A percentile compares a stretch with the other conserved stretches of the same genome.
Evolutionary conservation across 1,140 invertebrate species (phyloP).

Genomic region (Aphis craccivora): DNA sequence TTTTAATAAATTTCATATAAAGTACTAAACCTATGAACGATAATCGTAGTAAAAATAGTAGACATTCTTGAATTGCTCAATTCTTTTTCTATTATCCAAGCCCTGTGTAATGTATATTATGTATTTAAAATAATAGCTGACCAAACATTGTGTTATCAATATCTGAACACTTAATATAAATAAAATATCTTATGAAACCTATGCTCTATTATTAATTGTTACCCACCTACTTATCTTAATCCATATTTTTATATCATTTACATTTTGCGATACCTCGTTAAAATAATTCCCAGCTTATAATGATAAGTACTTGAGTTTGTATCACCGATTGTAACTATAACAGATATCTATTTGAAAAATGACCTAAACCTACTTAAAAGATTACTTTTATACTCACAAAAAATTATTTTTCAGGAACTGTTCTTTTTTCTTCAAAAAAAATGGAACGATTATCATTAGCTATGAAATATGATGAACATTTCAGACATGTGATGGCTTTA

Average conservation of each 20-base stretch:
- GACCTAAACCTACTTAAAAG: background rate
- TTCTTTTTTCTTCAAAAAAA: background rate
- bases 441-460: slow-evolving; percentile 33
- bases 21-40: background rate
- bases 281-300: background rate
- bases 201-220: background rate
- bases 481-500: slow-evolving; percentile 43
- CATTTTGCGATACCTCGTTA: background rate
- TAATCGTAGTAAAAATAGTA: background rate
- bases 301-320: background rate
- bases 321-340: background rate
- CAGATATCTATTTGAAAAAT: background rate
- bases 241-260: background rate
- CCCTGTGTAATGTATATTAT: background rate
- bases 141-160: background rate
- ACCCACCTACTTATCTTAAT: background rate
- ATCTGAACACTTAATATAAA: background rate
- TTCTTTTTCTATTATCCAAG: background rate
- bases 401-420: background rate
- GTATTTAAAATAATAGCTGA: background rate
- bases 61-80: background rate
- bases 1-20: background rate
- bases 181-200: background rate
- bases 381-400: too few species aligned
- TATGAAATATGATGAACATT: slow-evolving; percentile 44